These are phyloP conservation scores for Nyctalus aviator DNA, from an alignment of 2,797 vertebrate genomes.

Conservation along the genomic window DNA sequence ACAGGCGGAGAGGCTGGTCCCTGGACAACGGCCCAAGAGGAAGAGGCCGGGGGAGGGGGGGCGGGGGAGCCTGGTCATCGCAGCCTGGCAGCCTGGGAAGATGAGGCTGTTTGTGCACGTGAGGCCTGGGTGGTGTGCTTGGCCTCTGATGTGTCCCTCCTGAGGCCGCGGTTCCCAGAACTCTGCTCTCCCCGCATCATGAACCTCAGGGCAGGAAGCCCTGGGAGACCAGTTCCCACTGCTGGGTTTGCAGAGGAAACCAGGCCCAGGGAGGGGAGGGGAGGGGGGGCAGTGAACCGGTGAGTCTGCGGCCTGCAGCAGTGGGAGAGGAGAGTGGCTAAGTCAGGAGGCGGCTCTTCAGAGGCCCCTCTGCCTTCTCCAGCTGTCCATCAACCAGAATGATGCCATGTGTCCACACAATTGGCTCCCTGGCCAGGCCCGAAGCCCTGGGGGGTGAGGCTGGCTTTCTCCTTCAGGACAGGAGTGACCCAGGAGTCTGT, in stretches of 20 bases:
- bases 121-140: neutral
- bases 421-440: neutral
- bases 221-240: constrained; percentile 32
- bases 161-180: constrained; percentile 63
- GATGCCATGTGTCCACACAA: rapidly evolving
- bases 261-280: neutral
- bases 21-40: constrained; percentile 25
- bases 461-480: neutral
- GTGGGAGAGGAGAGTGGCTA: neutral
- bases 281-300: neutral
- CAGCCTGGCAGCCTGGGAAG: constrained; percentile 54
- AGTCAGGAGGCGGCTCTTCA: neutral
- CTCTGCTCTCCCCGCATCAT: neutral
- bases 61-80: neutral
- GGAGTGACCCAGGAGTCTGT: neutral
- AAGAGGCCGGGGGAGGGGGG: neutral
- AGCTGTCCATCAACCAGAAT: neutral
- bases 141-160: constrained; percentile 52
- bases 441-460: rapidly evolving
- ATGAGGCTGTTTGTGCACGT: neutral
- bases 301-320: neutral
- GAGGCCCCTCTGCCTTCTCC: neutral
- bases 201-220: constrained; percentile 3
- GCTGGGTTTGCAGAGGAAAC: neutral
- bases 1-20: neutral